Evolutionary conservation across 2,113 vertebrate species (phyloP).

Genomic region (Haliaeetus leucogaster): DNA sequence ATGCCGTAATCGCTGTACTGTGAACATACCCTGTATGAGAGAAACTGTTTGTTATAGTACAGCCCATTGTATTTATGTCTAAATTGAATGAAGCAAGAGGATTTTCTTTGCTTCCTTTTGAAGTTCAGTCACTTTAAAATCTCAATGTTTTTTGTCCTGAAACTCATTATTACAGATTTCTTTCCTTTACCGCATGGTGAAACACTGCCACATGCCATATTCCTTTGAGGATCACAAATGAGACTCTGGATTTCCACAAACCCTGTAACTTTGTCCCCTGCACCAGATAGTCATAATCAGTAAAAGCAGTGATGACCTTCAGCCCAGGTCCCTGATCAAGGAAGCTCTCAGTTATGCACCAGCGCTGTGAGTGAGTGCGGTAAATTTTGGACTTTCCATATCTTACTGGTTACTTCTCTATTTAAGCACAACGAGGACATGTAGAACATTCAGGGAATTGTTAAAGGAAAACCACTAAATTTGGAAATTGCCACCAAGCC

Average conservation of each 20-base stretch:
- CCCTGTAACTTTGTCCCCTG: background rate
- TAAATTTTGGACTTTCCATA: background rate
- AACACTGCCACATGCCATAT: background rate
- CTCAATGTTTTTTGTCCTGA: background rate
- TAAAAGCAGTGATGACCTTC: background rate
- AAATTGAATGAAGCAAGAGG: background rate
- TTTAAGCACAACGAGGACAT: background rate
- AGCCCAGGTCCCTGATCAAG: background rate
- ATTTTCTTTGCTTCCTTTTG: background rate
- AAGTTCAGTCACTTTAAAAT: background rate
- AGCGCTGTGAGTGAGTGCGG: fast-evolving
- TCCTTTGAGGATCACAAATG: background rate
- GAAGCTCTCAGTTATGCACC: background rate
- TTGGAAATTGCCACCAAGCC: background rate
- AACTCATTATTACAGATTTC: background rate
- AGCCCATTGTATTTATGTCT: background rate
- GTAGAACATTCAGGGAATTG: background rate
- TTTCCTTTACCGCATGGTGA: background rate
- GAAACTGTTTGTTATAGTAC: background rate
- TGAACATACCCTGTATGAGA: background rate
- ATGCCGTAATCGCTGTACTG: background rate
- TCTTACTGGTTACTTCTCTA: background rate
- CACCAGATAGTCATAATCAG: background rate
- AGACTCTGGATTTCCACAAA: background rate
- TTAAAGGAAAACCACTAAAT: background rate